Conservation (phyloP, 2,888 invertebrate genomes). For the Drosophila pseudotakahashii region DNA sequence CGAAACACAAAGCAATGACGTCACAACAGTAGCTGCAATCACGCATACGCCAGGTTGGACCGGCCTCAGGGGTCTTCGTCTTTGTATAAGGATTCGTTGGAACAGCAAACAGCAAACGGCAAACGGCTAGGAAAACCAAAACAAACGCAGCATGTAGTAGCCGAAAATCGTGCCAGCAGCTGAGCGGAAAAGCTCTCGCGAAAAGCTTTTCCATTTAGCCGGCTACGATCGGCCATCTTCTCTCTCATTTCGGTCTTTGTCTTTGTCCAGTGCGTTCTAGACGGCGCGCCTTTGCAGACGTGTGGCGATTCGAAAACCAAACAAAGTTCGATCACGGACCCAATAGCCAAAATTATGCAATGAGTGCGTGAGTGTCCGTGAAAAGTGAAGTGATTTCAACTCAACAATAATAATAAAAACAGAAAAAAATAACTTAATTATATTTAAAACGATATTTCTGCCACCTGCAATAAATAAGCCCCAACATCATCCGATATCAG, state of each 20-base stretch:
- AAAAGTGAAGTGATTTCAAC: conserved; percentile 22
- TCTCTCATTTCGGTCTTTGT: conserved; percentile 39
- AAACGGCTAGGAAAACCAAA: conserved; percentile 45
- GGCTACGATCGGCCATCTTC: conserved; percentile 43
- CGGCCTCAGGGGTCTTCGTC: conserved; percentile 40
- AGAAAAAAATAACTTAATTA: no score
- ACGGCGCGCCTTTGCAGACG: conserved; percentile 66
- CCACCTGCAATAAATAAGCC: conserved; percentile 19
- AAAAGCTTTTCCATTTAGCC: conserved; percentile 44
- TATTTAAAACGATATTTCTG: conserved; percentile 39
- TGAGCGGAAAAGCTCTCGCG: conserved; percentile 63
- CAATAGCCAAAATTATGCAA: conserved; percentile 27
- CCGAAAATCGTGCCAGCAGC: conserved; percentile 57
- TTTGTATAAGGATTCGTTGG: background rate
- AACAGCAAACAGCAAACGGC: background rate
- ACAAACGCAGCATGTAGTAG: conserved; percentile 69
- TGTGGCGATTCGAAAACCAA: conserved; percentile 23
- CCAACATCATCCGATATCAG: conserved; percentile 42
- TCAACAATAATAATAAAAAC: conserved; percentile 8
- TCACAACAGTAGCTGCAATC: conserved; percentile 52
- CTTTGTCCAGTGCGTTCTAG: conserved; percentile 72
- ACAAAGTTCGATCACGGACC: background rate
- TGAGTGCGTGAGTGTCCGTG: conserved; percentile 41
- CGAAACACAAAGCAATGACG: conserved; percentile 73
- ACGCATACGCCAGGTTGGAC: conserved; percentile 56